phyloP scores from a whole-genome alignment of 2,888 invertebrate species.

The Lamproptera curius region DNA sequence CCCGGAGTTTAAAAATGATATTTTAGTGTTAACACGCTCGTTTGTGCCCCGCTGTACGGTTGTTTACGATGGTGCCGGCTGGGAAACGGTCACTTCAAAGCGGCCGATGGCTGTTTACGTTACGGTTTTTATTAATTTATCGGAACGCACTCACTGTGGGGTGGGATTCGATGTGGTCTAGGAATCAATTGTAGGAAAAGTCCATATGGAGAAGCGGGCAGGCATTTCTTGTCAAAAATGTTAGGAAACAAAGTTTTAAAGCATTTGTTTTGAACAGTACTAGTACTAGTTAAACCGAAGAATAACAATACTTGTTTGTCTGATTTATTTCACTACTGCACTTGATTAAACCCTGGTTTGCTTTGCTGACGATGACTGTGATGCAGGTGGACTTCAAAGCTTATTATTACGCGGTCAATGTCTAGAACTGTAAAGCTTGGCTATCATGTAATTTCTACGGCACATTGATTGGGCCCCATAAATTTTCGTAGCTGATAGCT shows the following conservation, averaged over 20 bases:
- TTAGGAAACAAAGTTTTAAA: too few relatives aligned
- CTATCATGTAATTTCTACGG: too few relatives aligned
- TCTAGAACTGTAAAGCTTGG: too few relatives aligned
- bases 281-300: not conserved
- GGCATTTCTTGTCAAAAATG: too few relatives aligned
- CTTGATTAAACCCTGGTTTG: too few relatives aligned
- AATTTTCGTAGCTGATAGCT: too few relatives aligned
- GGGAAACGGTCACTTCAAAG: conserved; percentile 1
- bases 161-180: not conserved
- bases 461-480: too few relatives aligned
- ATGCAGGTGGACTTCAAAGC: too few relatives aligned
- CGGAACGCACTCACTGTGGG: not conserved
- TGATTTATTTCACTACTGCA: not conserved
- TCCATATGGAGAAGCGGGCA: too few relatives aligned
- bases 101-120: conserved; percentile 2
- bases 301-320: not conserved
- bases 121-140: not conserved
- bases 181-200: not conserved
- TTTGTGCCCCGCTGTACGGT: conserved; percentile 43
- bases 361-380: too few relatives aligned
- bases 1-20: conserved; percentile 60
- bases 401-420: too few relatives aligned
- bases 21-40: conserved; percentile 66
- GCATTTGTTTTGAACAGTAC: too few relatives aligned
- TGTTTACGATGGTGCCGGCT: conserved; percentile 33